Conservation (phyloP, 30 jellyfish, hydroid and myxozoan genomes). For the Haliclystus octoradiatus region DNA sequence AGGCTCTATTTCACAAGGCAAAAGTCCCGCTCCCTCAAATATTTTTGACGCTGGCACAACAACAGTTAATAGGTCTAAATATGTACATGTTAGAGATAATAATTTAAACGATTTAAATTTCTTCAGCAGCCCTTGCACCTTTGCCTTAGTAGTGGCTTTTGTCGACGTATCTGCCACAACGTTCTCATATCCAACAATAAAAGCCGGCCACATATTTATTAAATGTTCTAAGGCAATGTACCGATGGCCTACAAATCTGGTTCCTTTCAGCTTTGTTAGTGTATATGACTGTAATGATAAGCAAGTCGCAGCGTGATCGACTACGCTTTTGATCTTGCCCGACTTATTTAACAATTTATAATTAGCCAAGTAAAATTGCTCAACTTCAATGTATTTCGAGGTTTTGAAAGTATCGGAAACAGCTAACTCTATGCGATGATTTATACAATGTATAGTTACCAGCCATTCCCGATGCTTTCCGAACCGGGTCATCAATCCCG, state of each 20-base stretch:
- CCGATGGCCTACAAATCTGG: constrained; percentile 60
- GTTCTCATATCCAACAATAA: constrained; percentile 42
- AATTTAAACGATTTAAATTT: constrained; percentile 5
- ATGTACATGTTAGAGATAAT: constrained; percentile 17
- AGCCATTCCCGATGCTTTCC: constrained; percentile 52
- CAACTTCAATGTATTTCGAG: constrained; percentile 21
- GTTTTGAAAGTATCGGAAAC: constrained; percentile 34
- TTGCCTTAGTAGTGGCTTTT: constrained; percentile 10
- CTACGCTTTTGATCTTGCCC: constrained; percentile 20
- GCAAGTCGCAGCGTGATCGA: constrained; percentile 19
- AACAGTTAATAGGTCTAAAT: constrained; percentile 20
- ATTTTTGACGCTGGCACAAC: constrained; percentile 16
- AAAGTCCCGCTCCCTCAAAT: constrained; percentile 45
- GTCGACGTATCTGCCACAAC: constrained; percentile 10
- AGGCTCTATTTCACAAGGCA: constrained; percentile 27
- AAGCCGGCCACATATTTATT: constrained; percentile 66
- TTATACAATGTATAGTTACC: constrained; percentile 52
- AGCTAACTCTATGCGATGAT: constrained; percentile 66
- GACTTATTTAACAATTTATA: constrained; percentile 36
- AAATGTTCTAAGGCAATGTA: constrained; percentile 25
- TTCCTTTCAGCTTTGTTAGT: constrained; percentile 40
- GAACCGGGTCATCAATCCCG: constrained; percentile 40
- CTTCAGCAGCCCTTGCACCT: constrained; percentile 13
- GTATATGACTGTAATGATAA: constrained; percentile 25
- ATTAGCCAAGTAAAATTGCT: constrained; percentile 27